These are phyloP conservation scores for Gryllus longicercus DNA, from an alignment of 2,888 invertebrate genomes.

Conservation along the genomic window DNA sequence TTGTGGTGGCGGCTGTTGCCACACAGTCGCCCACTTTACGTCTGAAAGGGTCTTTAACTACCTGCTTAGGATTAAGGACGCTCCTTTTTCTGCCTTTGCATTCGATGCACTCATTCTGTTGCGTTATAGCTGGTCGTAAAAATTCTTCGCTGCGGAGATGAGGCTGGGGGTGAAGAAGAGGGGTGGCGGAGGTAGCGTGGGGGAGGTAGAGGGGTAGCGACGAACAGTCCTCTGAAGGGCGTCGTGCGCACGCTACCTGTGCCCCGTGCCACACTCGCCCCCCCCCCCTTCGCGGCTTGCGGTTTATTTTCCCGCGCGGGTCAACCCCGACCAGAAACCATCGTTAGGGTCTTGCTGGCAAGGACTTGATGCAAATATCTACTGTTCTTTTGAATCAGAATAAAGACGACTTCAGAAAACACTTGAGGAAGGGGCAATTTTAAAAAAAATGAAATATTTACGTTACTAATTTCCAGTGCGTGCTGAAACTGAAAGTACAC, in stretches of 20 bases:
- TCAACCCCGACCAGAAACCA: no score
- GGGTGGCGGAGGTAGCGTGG: not conserved
- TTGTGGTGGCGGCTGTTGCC: not conserved
- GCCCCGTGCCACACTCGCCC: not conserved
- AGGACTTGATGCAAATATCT: no score
- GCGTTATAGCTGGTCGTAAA: not conserved
- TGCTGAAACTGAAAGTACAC: no score
- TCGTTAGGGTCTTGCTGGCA: no score
- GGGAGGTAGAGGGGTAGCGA: not conserved
- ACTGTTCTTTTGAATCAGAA: no score
- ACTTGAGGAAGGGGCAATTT: no score
- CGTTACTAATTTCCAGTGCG: no score
- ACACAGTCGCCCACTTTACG: not conserved
- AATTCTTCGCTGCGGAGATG: not conserved
- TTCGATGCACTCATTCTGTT: constrained; percentile 17
- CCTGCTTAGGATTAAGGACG: not conserved
- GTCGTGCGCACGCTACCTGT: not conserved
- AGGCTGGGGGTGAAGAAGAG: not conserved
- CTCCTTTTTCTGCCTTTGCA: not conserved
- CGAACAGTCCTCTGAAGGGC: not conserved
- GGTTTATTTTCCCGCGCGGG: no score
- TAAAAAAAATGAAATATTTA: no score
- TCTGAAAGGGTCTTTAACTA: not conserved
- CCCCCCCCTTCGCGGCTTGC: not conserved
- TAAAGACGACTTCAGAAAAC: no score